phyloP scores from a whole-genome alignment of 2,888 invertebrate genomes.

The Glaucopsyche alexis region DNA sequence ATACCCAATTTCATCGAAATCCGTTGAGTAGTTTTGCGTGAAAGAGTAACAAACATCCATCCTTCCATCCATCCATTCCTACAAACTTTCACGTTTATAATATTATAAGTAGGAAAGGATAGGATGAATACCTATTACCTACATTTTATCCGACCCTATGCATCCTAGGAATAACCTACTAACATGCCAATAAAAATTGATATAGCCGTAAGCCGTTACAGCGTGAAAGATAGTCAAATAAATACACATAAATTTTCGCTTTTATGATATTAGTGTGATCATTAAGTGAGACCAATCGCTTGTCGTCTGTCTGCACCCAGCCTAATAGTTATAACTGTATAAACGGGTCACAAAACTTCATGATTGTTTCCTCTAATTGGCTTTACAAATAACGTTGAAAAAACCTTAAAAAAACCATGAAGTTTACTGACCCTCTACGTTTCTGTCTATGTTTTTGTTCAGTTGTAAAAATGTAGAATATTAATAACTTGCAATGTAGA shows the following conservation, averaged over 20 bases:
- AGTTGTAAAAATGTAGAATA: neutral
- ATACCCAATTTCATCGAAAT: too few relatives aligned
- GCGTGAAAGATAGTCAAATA: neutral
- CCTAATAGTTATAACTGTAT: neutral
- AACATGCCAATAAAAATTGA: neutral
- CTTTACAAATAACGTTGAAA: slow-evolving; percentile 3
- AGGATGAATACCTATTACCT: too few relatives aligned
- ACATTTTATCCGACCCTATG: too few relatives aligned
- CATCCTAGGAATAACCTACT: neutral
- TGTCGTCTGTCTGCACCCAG: neutral
- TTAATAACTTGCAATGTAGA: neutral
- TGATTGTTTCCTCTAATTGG: neutral
- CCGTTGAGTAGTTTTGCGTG: too few relatives aligned
- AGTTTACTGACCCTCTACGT: neutral
- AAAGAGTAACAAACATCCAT: too few relatives aligned
- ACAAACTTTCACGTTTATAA: too few relatives aligned
- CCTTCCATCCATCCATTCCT: too few relatives aligned
- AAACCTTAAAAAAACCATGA: neutral
- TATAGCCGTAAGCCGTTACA: neutral
- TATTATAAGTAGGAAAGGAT: too few relatives aligned
- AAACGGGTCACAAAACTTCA: slow-evolving; percentile 3
- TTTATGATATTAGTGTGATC: neutral
- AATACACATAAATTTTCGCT: neutral
- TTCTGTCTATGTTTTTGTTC: neutral
- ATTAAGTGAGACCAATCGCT: neutral